A percentile compares a stretch with the other conserved stretches of the same genome.
phyloP scores from a whole-genome alignment of 2,888 invertebrate genomes.

The Cantharis flavilabris region DNA sequence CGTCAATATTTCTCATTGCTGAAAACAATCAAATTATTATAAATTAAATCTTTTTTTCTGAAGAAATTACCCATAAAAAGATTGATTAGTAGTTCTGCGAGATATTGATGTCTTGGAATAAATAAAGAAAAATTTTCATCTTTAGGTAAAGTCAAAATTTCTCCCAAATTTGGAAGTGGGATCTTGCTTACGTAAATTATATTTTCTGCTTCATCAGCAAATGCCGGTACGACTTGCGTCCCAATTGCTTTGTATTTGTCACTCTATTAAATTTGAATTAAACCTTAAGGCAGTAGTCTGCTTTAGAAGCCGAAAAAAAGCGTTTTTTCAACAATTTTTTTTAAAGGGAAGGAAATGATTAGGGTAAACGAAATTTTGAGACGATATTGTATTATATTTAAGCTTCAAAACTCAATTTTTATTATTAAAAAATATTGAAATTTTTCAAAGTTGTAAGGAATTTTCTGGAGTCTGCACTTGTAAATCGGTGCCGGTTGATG shows the following conservation, averaged over 20 bases:
- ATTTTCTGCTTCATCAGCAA: conserved; percentile 59
- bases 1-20: conserved; percentile 73
- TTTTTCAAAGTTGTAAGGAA: too few relatives aligned
- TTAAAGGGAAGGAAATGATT: too few relatives aligned
- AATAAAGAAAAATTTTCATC: conserved; percentile 78
- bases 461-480: too few relatives aligned
- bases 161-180: conserved; percentile 61
- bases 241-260: conserved; percentile 63
- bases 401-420: too few relatives aligned
- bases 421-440: too few relatives aligned
- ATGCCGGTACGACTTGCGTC: conserved; percentile 64
- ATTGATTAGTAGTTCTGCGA: conserved; percentile 72
- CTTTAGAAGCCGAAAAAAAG: too few relatives aligned
- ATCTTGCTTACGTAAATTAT: conserved; percentile 61
- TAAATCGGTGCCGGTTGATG: too few relatives aligned
- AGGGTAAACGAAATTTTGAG: too few relatives aligned
- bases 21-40: conserved; percentile 11
- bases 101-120: conserved; percentile 69
- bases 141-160: conserved; percentile 62
- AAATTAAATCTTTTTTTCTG: conserved; percentile 25
- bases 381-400: too few relatives aligned
- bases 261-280: conserved; percentile 46
- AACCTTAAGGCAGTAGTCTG: neutral
- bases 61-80: conserved; percentile 66
- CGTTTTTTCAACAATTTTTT: too few relatives aligned